Base-by-base conservation (phyloP, 2,888 invertebrate species). In the Laspeyria flexula region DNA sequence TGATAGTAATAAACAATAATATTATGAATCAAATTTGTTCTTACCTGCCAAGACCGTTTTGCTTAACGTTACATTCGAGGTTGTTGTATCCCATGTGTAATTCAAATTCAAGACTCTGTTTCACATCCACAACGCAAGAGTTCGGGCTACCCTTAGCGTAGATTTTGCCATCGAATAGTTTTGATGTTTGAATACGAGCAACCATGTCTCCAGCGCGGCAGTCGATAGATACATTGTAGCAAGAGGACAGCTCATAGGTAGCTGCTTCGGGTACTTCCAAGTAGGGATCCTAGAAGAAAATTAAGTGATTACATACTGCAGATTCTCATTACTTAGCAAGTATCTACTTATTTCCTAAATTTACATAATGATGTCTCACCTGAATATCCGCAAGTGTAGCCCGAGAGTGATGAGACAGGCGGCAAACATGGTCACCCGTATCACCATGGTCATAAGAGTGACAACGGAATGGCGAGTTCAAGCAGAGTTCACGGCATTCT, bases 391-490 rank as follows among this genome's bases (percentile, higher is more conserved):
- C 95, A 56, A 98, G 94, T 12, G 98, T 97, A 30, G 97, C 96
- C 66, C 97, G 94, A 43, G 97, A 96, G 84, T 98, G 97, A 92
- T 98, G 98, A 66, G 97, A 97, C 21, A 98, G 94, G 74, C 98
- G 95, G 92, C 98, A 98, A 40, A 98, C 97, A 93, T 96, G 96
- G 77, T 98, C 98, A 45, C 97, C 97, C 64, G 97, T 97, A 81
- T 98, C 98, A 42, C 97, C 97, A 83, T 96, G 97, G 85, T 98
- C 98, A 86, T 97, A 98, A 7, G 98, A 97, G 86, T 98, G 98
- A 85, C 98, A 98, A 80, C 94, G 94, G 94, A 96, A 97, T 33
- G 97, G 97, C 27, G 97, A 97, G 85, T 96, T 97, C 49, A 98
- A 93, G 85, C 98, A 98, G 60, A 97, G 93, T 81, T 97, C 97